These are phyloP conservation scores for Phalacrocorax carbo DNA, from an alignment of 2,113 vertebrate species.

Conservation along the genomic window DNA sequence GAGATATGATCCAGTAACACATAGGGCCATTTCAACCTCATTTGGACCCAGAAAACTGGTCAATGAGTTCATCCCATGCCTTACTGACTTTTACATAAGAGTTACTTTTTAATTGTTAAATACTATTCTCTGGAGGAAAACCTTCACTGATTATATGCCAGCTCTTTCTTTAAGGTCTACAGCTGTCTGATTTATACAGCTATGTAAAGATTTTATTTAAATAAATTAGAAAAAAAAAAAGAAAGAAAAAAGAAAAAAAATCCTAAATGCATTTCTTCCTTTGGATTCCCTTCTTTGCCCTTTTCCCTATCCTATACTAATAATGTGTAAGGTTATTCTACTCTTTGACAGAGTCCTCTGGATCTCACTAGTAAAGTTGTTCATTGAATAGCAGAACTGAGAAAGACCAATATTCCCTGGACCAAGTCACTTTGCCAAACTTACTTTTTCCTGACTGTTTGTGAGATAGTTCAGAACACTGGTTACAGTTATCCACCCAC, in stretches of 20 bases:
- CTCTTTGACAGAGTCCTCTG: background rate
- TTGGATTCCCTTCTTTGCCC: background rate
- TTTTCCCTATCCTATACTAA: background rate
- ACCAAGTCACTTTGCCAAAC: fast-evolving
- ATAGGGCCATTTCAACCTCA: background rate
- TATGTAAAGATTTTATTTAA: background rate
- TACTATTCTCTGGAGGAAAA: background rate
- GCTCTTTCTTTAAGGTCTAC: background rate
- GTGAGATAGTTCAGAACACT: background rate
- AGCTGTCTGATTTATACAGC: background rate
- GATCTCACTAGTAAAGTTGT: background rate
- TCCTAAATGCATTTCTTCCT: background rate
- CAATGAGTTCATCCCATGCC: fast-evolving
- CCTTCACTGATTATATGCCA: background rate
- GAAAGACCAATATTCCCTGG: background rate
- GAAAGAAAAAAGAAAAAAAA: too few relatives aligned
- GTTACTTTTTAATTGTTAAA: background rate
- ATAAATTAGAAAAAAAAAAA: too few relatives aligned
- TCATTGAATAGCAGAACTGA: background rate
- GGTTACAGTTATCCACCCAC: background rate
- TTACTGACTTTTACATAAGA: background rate
- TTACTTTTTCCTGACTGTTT: background rate
- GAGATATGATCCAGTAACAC: background rate
- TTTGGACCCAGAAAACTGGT: background rate
- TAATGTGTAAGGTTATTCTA: background rate